These are phyloP conservation scores for Peromyscus leucopus DNA, from an alignment of 2,113 vertebrate genomes.

Conservation along the genomic window DNA sequence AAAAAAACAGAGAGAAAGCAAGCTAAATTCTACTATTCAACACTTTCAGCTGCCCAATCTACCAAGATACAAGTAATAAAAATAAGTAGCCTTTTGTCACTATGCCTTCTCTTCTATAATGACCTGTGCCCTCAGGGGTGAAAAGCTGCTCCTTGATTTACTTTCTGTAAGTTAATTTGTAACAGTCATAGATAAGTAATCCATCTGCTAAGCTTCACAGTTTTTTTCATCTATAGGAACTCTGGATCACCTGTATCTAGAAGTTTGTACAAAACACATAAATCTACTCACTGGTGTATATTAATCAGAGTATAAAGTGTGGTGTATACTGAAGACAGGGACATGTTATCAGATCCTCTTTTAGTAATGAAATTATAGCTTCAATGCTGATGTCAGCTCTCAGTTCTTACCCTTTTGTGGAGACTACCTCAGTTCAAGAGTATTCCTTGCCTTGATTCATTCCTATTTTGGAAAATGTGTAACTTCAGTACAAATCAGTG, in stretches of 20 bases:
- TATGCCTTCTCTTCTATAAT: not conserved
- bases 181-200: not conserved
- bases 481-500: not conserved
- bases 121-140: too few relatives aligned
- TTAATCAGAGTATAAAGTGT: not conserved
- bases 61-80: not conserved
- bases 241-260: not conserved
- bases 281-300: not conserved
- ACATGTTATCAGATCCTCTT: not conserved
- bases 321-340: too few relatives aligned
- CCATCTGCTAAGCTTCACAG: not conserved
- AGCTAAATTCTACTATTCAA: not conserved
- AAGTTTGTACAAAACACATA: not conserved
- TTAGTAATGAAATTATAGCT: not conserved
- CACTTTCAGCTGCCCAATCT: too few relatives aligned
- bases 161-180: not conserved
- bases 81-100: not conserved
- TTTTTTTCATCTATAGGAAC: not conserved
- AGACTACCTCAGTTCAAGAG: not conserved
- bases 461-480: not conserved
- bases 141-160: not conserved
- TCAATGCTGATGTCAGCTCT: not conserved
- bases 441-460: not conserved
- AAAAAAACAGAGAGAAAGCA: not conserved
- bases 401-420: not conserved